A percentile compares a stretch with the other conserved stretches of the same genome.
phyloP scores from a whole-genome alignment of 2,797 vertebrate genomes.

The Acanthurus leucopareius region DNA sequence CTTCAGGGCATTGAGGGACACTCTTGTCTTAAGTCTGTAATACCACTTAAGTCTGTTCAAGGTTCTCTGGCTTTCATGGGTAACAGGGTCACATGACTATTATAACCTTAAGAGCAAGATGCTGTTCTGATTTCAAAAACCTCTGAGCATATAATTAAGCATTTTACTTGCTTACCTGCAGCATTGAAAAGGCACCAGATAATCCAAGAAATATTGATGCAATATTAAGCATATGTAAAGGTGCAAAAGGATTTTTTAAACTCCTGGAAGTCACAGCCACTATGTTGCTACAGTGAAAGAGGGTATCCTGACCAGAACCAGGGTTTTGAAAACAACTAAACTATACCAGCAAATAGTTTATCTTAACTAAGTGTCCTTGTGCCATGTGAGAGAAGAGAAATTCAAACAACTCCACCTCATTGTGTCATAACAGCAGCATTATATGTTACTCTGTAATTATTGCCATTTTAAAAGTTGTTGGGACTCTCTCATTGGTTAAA shows the following conservation, averaged over 20 bases:
- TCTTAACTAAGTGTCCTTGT: neutral
- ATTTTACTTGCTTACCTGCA: neutral
- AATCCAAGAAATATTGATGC: too few species aligned
- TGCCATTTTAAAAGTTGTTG: neutral
- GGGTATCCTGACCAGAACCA: neutral
- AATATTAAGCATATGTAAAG: too few species aligned
- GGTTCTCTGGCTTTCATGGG: constrained; percentile 48
- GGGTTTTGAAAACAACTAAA: neutral
- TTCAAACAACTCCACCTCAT: neutral
- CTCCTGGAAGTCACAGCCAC: neutral
- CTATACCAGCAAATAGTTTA: neutral
- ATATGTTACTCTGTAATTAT: neutral
- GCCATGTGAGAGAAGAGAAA: neutral
- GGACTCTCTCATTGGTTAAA: neutral
- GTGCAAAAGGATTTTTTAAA: neutral
- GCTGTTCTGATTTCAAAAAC: constrained; percentile 21
- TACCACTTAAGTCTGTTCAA: constrained; percentile 54
- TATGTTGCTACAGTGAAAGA: neutral
- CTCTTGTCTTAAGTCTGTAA: constrained; percentile 62
- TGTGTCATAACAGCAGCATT: neutral
- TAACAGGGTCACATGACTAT: constrained; percentile 33
- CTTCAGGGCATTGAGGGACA: constrained; percentile 57
- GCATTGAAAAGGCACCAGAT: neutral
- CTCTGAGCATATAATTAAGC: neutral
- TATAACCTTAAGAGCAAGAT: constrained; percentile 17